These are phyloP conservation scores for Oncorhynchus gorbuscha DNA, from an alignment of 2,113 vertebrate species.

Conservation along the genomic window DNA sequence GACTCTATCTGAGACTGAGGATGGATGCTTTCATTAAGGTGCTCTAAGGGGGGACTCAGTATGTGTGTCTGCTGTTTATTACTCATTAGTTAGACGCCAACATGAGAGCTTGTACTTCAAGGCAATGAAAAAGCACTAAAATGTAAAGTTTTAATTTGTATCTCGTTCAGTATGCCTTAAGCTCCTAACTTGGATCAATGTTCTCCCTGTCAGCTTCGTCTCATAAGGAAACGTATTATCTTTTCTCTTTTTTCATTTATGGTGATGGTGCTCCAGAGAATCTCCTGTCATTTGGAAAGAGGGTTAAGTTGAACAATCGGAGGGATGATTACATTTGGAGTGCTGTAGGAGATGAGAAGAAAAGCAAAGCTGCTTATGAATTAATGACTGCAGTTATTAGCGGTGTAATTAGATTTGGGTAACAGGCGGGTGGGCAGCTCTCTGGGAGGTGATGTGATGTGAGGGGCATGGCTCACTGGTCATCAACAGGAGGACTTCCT, in stretches of 20 bases:
- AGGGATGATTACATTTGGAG: slow-evolving; percentile 68
- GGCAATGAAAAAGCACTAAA: slow-evolving; percentile 58
- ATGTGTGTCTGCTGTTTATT: background rate
- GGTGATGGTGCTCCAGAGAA: slow-evolving; percentile 12
- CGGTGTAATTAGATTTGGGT: slow-evolving; percentile 71
- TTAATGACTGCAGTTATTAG: slow-evolving; percentile 74
- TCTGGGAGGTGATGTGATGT: slow-evolving; percentile 34
- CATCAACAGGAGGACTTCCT: slow-evolving; percentile 64
- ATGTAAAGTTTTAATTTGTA: slow-evolving; percentile 65
- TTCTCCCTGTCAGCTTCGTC: background rate
- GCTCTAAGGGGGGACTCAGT: background rate
- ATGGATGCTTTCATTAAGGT: background rate
- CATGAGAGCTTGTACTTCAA: slow-evolving; percentile 45
- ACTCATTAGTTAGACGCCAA: slow-evolving; percentile 41
- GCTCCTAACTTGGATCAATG: slow-evolving; percentile 4
- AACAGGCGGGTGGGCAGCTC: slow-evolving; percentile 46
- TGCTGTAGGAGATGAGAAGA: slow-evolving; percentile 69
- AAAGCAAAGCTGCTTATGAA: slow-evolving; percentile 74
- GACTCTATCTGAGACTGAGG: background rate
- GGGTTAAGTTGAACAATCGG: slow-evolving; percentile 55
- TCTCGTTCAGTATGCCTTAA: slow-evolving; percentile 53
- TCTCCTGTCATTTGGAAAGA: slow-evolving; percentile 47
- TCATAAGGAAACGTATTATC: slow-evolving; percentile 20
- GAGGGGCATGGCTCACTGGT: slow-evolving; percentile 42
- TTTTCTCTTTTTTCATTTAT: background rate